These are phyloP conservation scores for Eudyptes chrysolophus DNA, from an alignment of 2,113 vertebrate species.

Conservation along the genomic window DNA sequence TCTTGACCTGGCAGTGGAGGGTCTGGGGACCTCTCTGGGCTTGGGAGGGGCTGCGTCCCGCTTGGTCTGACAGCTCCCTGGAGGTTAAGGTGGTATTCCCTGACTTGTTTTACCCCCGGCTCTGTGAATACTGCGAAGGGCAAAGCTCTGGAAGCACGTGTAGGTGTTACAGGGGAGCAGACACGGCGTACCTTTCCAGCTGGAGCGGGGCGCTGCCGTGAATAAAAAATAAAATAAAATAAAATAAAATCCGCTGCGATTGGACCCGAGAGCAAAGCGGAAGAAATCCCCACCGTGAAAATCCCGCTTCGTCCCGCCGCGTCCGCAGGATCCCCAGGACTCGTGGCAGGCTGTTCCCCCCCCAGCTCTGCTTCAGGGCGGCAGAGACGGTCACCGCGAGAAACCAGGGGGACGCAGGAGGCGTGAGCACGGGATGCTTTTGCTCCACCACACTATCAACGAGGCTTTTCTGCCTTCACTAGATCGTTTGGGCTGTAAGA, in stretches of 20 bases:
- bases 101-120: background rate
- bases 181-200: rapidly evolving
- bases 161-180: background rate
- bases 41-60: rapidly evolving
- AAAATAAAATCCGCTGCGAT: too few species aligned
- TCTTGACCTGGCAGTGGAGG: background rate
- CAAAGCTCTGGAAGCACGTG: background rate
- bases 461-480: background rate
- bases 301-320: rapidly evolving
- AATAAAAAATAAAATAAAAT: background rate
- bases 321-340: background rate
- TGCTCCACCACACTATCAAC: background rate
- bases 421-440: background rate
- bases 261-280: background rate
- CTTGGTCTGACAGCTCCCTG: background rate
- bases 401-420: background rate
- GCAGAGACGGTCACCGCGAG: background rate
- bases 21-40: background rate
- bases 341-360: background rate
- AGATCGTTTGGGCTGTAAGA: background rate
- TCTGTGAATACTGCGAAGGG: background rate
- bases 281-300: background rate
- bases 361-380: background rate
- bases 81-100: background rate
- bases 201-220: background rate